phyloP scores from a whole-genome alignment of 2,888 invertebrate species.

The Blomia tropicalis region DNA sequence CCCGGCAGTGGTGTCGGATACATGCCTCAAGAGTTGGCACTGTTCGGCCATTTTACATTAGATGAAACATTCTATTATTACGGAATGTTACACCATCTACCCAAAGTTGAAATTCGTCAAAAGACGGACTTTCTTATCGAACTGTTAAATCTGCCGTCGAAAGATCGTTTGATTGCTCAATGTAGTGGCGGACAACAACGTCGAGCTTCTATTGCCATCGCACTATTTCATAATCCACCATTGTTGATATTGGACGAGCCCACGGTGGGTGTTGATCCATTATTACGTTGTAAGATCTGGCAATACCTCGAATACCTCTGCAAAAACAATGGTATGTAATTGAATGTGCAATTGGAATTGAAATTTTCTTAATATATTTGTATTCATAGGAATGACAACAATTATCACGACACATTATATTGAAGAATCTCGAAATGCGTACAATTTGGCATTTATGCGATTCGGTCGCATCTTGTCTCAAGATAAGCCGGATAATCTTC shows the following conservation, averaged over 20 bases:
- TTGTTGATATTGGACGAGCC: conserved; percentile 24
- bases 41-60: conserved; percentile 21
- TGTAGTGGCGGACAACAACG: conserved; percentile 26
- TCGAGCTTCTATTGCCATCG: conserved; percentile 17
- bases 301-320: conserved; percentile 19
- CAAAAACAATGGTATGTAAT: conserved; percentile 3
- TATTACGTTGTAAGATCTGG: conserved; percentile 18
- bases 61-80: conserved; percentile 22
- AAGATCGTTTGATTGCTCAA: conserved; percentile 15
- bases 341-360: neutral
- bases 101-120: neutral
- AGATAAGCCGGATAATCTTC: conserved; percentile 59
- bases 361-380: neutral
- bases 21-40: conserved; percentile 26
- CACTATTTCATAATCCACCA: conserved; percentile 23
- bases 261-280: conserved; percentile 21
- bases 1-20: conserved; percentile 24
- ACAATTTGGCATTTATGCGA: conserved; percentile 63
- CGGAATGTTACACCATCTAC: conserved; percentile 19
- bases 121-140: conserved; percentile 19
- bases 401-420: conserved; percentile 23
- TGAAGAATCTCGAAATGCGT: conserved; percentile 17
- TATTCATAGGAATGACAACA: conserved; percentile 11
- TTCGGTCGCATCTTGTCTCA: conserved; percentile 76
- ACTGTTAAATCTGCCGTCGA: conserved; percentile 21